These are phyloP conservation scores for Aphelenchoides bicaudatus DNA, from an alignment of 2,888 invertebrate genomes.

Conservation along the genomic window DNA sequence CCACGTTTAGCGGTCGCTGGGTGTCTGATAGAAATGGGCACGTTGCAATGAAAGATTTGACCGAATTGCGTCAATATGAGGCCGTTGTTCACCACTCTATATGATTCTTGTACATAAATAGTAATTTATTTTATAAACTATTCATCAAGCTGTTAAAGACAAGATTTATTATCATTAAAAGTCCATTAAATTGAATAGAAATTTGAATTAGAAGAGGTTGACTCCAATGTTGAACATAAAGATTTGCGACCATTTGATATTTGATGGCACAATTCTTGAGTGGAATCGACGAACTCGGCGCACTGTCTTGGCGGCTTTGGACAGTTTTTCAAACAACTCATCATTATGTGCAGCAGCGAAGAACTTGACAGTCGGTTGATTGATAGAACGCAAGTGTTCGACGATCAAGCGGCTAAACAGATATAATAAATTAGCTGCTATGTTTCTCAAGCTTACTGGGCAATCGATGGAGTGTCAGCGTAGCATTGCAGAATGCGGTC, in stretches of 20 bases:
- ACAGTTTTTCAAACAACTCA: slow-evolving; percentile 24
- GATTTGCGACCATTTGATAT: slow-evolving; percentile 51
- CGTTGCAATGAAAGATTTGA: slow-evolving; percentile 60
- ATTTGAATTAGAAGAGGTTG: slow-evolving; percentile 43
- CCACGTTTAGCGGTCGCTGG: slow-evolving; percentile 57
- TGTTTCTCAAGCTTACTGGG: slow-evolving; percentile 28
- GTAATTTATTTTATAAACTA: slow-evolving; percentile 8
- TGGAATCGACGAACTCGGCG: slow-evolving; percentile 48
- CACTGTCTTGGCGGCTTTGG: slow-evolving; percentile 18
- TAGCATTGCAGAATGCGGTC: slow-evolving; percentile 52
- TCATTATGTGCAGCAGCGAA: slow-evolving; percentile 21
- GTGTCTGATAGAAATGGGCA: slow-evolving; percentile 57
- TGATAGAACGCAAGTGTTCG: slow-evolving; percentile 25
- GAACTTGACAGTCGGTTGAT: slow-evolving; percentile 18
- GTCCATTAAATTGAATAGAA: too few species aligned
- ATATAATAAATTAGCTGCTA: neutral
- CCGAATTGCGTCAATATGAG: slow-evolving; percentile 57
- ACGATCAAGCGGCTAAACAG: slow-evolving; percentile 21
- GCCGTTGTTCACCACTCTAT: slow-evolving; percentile 58
- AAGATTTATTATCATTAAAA: too few species aligned
- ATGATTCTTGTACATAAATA: slow-evolving; percentile 26
- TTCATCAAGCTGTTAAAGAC: too few species aligned
- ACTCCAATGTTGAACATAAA: slow-evolving; percentile 51
- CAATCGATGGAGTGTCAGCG: slow-evolving; percentile 42
- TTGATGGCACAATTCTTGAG: slow-evolving; percentile 44